Evolutionary conservation across 2,888 invertebrate genomes (phyloP), one percentile per base, ranked within the genome.

Genomic region (Bhutanitis thaidina): DNA sequence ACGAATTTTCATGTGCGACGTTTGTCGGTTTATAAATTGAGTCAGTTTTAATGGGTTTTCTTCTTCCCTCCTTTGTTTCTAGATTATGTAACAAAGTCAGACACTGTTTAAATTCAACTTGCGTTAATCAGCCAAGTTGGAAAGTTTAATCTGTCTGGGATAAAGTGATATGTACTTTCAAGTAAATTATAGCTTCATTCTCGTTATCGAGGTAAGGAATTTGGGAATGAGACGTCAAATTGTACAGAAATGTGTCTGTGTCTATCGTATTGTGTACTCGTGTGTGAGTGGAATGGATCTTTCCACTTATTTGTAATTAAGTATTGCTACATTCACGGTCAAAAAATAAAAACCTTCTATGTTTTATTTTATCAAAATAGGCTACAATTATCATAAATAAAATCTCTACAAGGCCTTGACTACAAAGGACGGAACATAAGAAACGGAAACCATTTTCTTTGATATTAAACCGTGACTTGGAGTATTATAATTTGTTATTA

Each of bases 31-130:
- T 47, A 52, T 57, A 59, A 58, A 57, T 57, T 55, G 53, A 54
- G 57, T 49, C 60, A 61, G 61, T 62, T 62, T 66, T 67, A 70
- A 70, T 68, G 58, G 65, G 58, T 65, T 71, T 68, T 65, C 65
- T 69, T 67, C 57, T 60, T 61, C 58, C 54, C 53, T 58, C 55
- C 56, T 63, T 64, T 62, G 58, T 58, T 55, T 56, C 54, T 54
- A 54, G 61, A 61, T 64, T 63, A 64, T 60, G 58, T 64, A 64
- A 64, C 59, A 52, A 58, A 64, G 59, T 59, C 53, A 58, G 60
- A 53, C 53, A 54, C 59, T 57, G 60, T 61, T 63, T 65, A 59
- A 63, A 60, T 64, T 63, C 60, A 65, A 62, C 53, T 65, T 62
- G 59, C 58, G 63, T 65, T 67, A 65, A 67, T 67, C 62, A 64